Percentiles rank a stretch among this genome's conserved stretches.
phyloP scores from a whole-genome alignment of 2,113 vertebrate genomes.

The Pampusana beccarii region DNA sequence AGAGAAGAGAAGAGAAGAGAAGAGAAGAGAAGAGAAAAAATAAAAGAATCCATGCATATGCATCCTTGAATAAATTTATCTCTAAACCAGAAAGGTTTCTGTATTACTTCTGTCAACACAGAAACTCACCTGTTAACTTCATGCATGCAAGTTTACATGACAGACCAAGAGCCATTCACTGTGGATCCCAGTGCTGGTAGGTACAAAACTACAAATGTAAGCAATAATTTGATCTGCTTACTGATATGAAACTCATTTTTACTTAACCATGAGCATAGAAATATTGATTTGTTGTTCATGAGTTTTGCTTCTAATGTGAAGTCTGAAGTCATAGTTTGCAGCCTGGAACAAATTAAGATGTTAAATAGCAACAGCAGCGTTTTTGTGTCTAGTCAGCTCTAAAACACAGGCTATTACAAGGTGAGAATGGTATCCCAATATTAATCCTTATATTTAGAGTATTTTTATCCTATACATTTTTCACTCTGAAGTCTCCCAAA shows the following conservation, averaged over 20 bases:
- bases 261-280: not conserved
- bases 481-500: not conserved
- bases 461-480: not conserved
- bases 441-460: not conserved
- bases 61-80: not conserved
- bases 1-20: too few relatives aligned
- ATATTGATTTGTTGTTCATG: conserved; percentile 24
- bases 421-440: not conserved
- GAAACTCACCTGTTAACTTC: not conserved
- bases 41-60: not conserved
- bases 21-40: too few relatives aligned
- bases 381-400: not conserved
- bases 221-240: conserved; percentile 31
- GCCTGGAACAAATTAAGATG: conserved; percentile 63
- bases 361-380: conserved; percentile 11
- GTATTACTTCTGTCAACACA: not conserved
- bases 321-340: conserved; percentile 43
- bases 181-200: not conserved
- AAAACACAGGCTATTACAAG: not conserved
- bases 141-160: not conserved
- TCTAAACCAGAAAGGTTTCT: not conserved
- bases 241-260: conserved; percentile 40
- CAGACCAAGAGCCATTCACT: not conserved
- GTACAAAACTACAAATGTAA: conserved; percentile 24
- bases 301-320: conserved; percentile 46